Evolutionary conservation across 2,113 vertebrate genomes (phyloP).

Genomic region (Amphiprion ocellaris): DNA sequence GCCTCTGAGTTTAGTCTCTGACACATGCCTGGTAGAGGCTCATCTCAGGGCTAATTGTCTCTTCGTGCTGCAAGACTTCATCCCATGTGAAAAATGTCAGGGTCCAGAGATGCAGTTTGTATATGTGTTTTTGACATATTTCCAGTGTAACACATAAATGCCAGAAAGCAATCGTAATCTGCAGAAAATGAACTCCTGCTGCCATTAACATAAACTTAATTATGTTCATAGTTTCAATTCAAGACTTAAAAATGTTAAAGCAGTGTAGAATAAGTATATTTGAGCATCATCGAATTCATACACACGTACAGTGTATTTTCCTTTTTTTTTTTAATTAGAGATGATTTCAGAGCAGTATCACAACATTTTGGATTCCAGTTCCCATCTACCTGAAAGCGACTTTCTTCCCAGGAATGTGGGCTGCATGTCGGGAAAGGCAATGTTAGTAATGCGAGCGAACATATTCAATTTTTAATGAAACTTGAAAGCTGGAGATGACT

Average conservation of each 20-base stretch:
- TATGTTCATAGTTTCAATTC: no score
- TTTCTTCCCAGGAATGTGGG: slow-evolving; percentile 16
- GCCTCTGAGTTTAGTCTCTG: slow-evolving; percentile 43
- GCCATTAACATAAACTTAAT: background rate
- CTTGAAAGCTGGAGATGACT: slow-evolving; percentile 53
- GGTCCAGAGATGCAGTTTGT: slow-evolving; percentile 10
- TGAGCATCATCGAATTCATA: background rate
- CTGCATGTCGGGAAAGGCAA: slow-evolving; percentile 2
- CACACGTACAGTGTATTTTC: background rate
- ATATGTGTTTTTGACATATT: background rate
- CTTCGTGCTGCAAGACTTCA: slow-evolving; percentile 11
- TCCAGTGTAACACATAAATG: slow-evolving; percentile 15
- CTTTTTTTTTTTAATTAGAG: background rate
- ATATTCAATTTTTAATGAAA: slow-evolving; percentile 62
- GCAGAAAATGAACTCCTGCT: background rate
- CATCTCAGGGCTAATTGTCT: slow-evolving; percentile 42
- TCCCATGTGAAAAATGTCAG: slow-evolving; percentile 20
- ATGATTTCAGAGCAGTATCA: background rate
- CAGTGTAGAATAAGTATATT: background rate
- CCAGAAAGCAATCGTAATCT: background rate
- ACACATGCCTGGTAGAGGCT: slow-evolving; percentile 48
- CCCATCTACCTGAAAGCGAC: slow-evolving; percentile 13
- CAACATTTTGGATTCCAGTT: slow-evolving; percentile 21
- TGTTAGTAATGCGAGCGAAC: slow-evolving; percentile 23
- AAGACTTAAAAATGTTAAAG: background rate